Conservation (phyloP, 2,113 vertebrate genomes). For the Axis porcinus region DNA sequence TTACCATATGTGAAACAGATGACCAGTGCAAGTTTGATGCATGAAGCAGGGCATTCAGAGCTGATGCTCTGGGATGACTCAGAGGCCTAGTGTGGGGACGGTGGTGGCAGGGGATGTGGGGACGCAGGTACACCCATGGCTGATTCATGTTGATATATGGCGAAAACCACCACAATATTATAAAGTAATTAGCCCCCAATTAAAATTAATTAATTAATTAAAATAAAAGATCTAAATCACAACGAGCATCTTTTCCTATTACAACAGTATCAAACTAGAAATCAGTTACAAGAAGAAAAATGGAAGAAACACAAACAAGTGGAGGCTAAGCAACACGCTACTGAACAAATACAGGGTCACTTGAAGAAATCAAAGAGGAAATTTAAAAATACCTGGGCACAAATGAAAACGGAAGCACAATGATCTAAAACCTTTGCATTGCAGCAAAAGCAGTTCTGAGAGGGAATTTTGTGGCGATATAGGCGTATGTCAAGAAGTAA, state of each 20-base stretch:
- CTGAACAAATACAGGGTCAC: background rate
- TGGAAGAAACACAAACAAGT: background rate
- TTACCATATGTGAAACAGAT: background rate
- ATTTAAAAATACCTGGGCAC: background rate
- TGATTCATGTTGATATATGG: background rate
- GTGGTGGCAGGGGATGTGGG: background rate
- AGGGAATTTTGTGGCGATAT: background rate
- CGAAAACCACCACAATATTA: background rate
- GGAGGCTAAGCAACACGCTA: background rate
- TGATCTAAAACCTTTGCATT: background rate
- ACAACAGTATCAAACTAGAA: background rate
- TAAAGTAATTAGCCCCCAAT: background rate
- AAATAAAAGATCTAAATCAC: background rate
- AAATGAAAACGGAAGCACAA: background rate
- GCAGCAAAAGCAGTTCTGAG: background rate
- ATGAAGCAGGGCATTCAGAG: background rate
- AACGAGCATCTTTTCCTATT: background rate
- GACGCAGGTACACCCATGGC: background rate
- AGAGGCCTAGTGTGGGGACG: background rate
- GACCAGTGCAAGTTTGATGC: background rate
- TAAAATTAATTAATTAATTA: background rate
- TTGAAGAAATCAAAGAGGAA: background rate
- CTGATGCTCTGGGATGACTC: background rate
- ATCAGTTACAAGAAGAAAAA: background rate
- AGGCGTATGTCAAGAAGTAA: background rate